phyloP scores from a whole-genome alignment of 2,888 invertebrate genomes.

The Cactoblastis cactorum region DNA sequence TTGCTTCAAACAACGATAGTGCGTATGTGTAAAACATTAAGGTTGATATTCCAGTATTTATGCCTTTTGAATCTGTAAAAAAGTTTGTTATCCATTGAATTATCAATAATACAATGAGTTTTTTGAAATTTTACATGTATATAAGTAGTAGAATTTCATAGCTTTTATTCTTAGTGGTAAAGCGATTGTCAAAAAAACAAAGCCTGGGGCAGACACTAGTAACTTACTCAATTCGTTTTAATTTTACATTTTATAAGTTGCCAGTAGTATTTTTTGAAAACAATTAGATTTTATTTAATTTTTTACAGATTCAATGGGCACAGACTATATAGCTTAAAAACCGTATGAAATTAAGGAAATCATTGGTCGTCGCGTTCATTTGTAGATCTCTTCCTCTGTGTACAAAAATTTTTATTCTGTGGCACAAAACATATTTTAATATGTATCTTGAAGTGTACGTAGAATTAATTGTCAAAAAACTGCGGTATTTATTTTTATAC shows the following conservation, averaged over 20 bases:
- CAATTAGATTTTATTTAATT: background rate
- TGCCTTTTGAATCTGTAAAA: background rate
- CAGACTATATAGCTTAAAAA: background rate
- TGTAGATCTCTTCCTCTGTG: constrained; percentile 18
- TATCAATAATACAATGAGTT: too few species aligned
- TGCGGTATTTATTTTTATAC: constrained; percentile 21
- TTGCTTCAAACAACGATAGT: constrained; percentile 42
- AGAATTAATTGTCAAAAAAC: constrained; percentile 15
- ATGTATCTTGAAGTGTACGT: constrained; percentile 16
- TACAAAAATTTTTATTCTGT: constrained; percentile 8
- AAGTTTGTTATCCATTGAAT: background rate
- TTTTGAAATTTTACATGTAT: too few species aligned
- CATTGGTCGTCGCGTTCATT: constrained; percentile 20
- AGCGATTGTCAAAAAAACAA: too few species aligned
- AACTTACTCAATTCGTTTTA: too few species aligned
- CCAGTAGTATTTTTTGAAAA: background rate
- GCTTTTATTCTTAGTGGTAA: too few species aligned
- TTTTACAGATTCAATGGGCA: constrained; percentile 4
- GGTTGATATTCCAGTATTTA: constrained; percentile 24
- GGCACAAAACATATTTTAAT: constrained; percentile 16
- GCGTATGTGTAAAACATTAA: constrained; percentile 26
- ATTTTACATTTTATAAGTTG: too few species aligned
- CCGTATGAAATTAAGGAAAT: constrained; percentile 8
- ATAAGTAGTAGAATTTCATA: too few species aligned
- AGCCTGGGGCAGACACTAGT: too few species aligned